phyloP scores from a whole-genome alignment of 2,113 vertebrate species.

The Cichladusa arquata region DNA sequence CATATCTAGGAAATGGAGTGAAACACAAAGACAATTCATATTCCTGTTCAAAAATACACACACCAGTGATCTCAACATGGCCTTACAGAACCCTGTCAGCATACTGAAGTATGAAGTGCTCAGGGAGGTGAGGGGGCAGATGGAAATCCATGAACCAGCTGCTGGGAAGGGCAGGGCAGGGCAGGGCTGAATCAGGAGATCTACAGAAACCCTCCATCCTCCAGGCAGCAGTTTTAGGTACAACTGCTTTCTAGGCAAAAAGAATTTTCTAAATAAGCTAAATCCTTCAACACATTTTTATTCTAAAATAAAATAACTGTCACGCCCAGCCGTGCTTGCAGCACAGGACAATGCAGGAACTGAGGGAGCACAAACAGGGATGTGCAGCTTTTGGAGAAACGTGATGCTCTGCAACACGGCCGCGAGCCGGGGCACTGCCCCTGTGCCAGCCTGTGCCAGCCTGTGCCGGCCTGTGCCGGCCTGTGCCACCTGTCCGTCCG shows the following conservation, averaged over 20 bases:
- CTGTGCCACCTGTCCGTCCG: background rate
- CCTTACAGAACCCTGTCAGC: rapidly evolving
- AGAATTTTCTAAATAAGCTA: background rate
- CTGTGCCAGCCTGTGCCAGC: background rate
- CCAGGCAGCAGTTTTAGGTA: background rate
- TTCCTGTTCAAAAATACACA: background rate
- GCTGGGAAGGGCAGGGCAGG: background rate
- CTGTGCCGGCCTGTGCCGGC: background rate
- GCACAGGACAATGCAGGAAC: background rate
- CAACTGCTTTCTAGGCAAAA: background rate
- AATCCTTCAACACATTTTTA: background rate
- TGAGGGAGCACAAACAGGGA: background rate
- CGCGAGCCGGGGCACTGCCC: background rate
- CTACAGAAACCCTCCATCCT: background rate
- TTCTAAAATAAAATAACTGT: background rate
- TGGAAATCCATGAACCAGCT: background rate
- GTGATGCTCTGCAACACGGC: background rate
- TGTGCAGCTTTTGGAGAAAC: rapidly evolving
- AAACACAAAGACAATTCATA: background rate
- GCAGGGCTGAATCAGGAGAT: rapidly evolving
- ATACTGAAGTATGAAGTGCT: rapidly evolving
- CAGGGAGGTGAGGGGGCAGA: background rate
- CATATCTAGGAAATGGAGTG: background rate
- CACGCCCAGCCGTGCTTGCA: rapidly evolving
- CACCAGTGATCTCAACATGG: rapidly evolving